Base-by-base conservation (phyloP, 2,797 vertebrate species). In the Anguilla pacifica region DNA sequence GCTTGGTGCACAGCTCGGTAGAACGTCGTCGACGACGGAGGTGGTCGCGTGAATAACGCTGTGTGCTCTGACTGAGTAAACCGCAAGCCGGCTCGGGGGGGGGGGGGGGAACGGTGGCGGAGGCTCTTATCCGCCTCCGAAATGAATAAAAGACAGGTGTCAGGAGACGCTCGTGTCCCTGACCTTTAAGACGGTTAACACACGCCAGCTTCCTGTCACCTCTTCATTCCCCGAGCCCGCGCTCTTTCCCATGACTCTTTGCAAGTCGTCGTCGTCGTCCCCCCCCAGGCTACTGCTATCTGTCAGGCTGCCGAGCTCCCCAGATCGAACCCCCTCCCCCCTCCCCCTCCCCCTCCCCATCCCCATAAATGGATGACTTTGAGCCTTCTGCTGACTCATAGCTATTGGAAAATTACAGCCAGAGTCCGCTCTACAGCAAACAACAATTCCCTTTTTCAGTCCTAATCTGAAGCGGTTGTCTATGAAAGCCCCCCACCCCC, bases 371-470 rank as follows among this genome's bases (percentile, higher is more conserved):
- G 93, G 89, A 93, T 95, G 91, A 93, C 92, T 91, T 0, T 53
- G 53, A 87, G 83, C 87, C 90, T 91, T 94, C 90, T 94, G 94
- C 95, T 95, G 94, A 97, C 92, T 95, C 92, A 94, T 93, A 95
- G 92, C 92, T 93, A 94, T 92, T 91, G 92, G 90, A 87, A 91
- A 94, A 93, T 92, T 91, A 92, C 11, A 92, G 89, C 89, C 90
- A 9, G 83, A 88, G 91, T 91, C 92, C 92, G 92, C 92, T 94
- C 93, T 88, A 89, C 94, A 92, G 88, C 81, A 87, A 82, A 88
- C 81, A 92, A 90, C 90, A 91, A 94, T 93, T 91, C 91, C 91
- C 92, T 96, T 94, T 94, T 94, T 95, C 95, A 93, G 89, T 93
- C 89, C 86, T 90, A 90, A 93, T 94, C 92, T 94, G 92, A 91